Percentiles rank a stretch among this genome's conserved stretches.
phyloP scores from a whole-genome alignment of 1,140 invertebrate species.

The Orius insidiosus region DNA sequence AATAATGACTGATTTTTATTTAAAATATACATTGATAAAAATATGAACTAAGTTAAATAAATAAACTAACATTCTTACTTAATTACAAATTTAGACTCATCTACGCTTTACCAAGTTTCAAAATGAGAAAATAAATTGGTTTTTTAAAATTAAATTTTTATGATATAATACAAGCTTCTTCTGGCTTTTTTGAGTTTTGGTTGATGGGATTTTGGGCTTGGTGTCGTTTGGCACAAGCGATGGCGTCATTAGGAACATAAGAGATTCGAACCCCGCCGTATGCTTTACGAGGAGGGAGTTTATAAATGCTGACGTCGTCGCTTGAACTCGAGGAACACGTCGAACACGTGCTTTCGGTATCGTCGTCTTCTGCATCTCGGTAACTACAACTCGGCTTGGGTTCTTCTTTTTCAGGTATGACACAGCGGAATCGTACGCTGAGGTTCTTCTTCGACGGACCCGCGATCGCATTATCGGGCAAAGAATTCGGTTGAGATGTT shows the following conservation, averaged over 20 bases:
- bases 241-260: slow-evolving; percentile 74
- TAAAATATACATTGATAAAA: too few species aligned
- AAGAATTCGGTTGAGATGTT: neutral
- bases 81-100: too few species aligned
- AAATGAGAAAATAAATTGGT: too few species aligned
- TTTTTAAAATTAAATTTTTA: too few species aligned
- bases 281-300: slow-evolving; percentile 56
- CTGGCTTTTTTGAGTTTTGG: slow-evolving; percentile 1
- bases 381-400: slow-evolving; percentile 19
- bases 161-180: too few species aligned
- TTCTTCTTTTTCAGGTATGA: slow-evolving; percentile 13
- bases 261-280: slow-evolving; percentile 74
- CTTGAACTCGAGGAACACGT: slow-evolving; percentile 73
- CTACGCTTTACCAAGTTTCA: too few species aligned
- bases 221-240: slow-evolving; percentile 54
- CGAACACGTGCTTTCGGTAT: slow-evolving; percentile 63
- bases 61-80: too few species aligned
- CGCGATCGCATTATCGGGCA: neutral
- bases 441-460: slow-evolving; percentile 10
- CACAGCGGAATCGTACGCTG: slow-evolving; percentile 15
- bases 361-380: slow-evolving; percentile 23
- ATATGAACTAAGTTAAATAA: too few species aligned
- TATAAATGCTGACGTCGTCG: slow-evolving; percentile 65
- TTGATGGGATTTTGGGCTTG: slow-evolving; percentile 27
- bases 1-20: too few species aligned